These are phyloP conservation scores for Gouania willdenowi DNA, from an alignment of 2,797 vertebrate species.

Conservation along the genomic window DNA sequence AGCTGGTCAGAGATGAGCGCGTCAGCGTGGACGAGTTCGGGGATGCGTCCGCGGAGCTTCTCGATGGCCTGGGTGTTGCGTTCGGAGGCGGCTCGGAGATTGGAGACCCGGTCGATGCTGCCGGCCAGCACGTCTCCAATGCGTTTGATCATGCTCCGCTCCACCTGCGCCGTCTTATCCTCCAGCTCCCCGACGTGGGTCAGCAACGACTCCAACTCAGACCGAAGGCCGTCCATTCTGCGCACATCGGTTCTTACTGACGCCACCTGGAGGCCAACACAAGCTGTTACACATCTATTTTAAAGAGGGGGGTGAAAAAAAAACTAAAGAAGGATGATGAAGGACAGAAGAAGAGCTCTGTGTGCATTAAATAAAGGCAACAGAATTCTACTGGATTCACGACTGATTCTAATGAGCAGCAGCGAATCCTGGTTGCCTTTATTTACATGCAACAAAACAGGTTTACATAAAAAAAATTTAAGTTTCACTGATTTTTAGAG, in stretches of 20 bases:
- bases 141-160: constrained; percentile 77
- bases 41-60: constrained; percentile 61
- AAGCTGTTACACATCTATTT: too few species aligned
- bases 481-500: too few species aligned
- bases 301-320: too few species aligned
- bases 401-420: too few species aligned
- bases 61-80: constrained; percentile 78
- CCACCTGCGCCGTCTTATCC: constrained; percentile 75
- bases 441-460: too few species aligned
- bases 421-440: too few species aligned
- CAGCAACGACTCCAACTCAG: constrained; percentile 78
- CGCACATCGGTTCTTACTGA: constrained; percentile 88
- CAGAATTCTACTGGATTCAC: too few species aligned
- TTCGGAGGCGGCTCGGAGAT: constrained; percentile 74
- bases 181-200: constrained; percentile 78
- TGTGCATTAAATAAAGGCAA: too few species aligned
- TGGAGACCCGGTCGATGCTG: constrained; percentile 84
- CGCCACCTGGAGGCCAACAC: constrained; percentile 58
- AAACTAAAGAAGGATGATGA: too few species aligned
- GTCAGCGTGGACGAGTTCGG: constrained; percentile 72
- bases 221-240: constrained; percentile 86
- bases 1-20: constrained; percentile 70
- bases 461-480: too few species aligned
- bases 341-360: too few species aligned
- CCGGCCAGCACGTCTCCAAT: constrained; percentile 83